These are phyloP conservation scores for Hypolimnas misippus DNA, from an alignment of 2,888 invertebrate genomes.

Conservation along the genomic window DNA sequence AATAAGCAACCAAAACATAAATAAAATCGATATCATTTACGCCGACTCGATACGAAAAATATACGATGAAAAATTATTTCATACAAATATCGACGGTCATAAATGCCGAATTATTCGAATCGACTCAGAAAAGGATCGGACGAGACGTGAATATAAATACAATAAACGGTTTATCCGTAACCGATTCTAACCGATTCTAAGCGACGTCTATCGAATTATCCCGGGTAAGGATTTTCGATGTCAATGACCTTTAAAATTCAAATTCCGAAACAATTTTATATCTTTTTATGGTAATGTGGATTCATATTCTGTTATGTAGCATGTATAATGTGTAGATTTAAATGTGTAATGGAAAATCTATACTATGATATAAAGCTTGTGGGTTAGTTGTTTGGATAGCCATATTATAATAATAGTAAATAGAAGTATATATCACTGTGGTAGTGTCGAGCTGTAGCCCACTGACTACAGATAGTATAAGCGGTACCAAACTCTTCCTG, in stretches of 20 bases:
- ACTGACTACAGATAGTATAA: too few species aligned
- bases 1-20: too few species aligned
- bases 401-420: too few species aligned
- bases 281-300: not conserved
- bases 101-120: slow-evolving; percentile 33
- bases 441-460: too few species aligned
- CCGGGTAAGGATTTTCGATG: slow-evolving; percentile 23
- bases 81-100: slow-evolving; percentile 34
- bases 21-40: slow-evolving; percentile 2
- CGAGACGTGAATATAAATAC: slow-evolving; percentile 41
- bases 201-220: slow-evolving; percentile 37
- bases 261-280: not conserved
- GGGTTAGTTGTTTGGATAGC: too few species aligned
- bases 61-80: slow-evolving; percentile 23
- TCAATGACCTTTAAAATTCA: slow-evolving; percentile 11
- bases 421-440: too few species aligned
- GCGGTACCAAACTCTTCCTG: too few species aligned
- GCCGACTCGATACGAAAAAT: slow-evolving; percentile 4
- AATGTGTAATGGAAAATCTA: too few species aligned
- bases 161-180: slow-evolving; percentile 41
- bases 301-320: too few species aligned
- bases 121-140: slow-evolving; percentile 35
- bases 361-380: too few species aligned
- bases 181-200: slow-evolving; percentile 36
- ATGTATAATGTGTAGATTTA: too few species aligned